Conservation (phyloP, 2,113 vertebrate genomes). For the Elanoides forficatus region DNA sequence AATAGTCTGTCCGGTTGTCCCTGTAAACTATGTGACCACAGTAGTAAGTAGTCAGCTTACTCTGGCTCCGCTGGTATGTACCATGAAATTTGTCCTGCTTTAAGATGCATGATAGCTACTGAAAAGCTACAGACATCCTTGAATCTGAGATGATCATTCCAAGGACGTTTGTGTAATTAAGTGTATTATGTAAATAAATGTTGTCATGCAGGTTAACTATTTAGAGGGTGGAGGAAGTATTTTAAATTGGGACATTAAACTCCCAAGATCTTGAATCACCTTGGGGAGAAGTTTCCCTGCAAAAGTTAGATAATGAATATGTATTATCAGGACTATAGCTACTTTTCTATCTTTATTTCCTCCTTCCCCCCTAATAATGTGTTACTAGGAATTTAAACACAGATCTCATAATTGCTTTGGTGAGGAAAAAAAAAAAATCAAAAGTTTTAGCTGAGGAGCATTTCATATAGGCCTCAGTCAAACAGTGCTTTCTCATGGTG, state of each 20-base stretch:
- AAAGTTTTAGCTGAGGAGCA: not conserved
- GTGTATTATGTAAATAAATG: slow-evolving; percentile 25
- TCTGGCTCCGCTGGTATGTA: not conserved
- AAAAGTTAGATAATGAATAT: not conserved
- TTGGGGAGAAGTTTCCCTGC: not conserved
- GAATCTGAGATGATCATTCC: not conserved
- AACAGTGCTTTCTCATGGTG: not conserved
- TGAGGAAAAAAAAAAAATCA: not conserved
- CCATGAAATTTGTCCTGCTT: not conserved
- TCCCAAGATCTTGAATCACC: not conserved
- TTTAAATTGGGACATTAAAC: not conserved
- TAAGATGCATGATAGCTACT: not conserved
- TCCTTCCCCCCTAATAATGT: not conserved
- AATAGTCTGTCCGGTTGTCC: not conserved
- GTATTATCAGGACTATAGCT: not conserved
- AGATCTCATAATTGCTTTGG: not conserved
- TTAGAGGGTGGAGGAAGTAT: not conserved
- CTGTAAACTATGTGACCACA: rapidly evolving
- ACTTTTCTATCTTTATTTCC: not conserved
- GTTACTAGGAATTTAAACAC: not conserved
- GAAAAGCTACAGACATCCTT: not conserved
- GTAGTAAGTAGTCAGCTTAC: not conserved
- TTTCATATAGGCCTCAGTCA: not conserved
- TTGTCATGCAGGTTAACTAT: not conserved
- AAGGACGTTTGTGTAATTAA: not conserved